These are phyloP conservation scores for Yoshiicerus persimilis DNA, from an alignment of 1,140 invertebrate genomes.

Conservation along the genomic window DNA sequence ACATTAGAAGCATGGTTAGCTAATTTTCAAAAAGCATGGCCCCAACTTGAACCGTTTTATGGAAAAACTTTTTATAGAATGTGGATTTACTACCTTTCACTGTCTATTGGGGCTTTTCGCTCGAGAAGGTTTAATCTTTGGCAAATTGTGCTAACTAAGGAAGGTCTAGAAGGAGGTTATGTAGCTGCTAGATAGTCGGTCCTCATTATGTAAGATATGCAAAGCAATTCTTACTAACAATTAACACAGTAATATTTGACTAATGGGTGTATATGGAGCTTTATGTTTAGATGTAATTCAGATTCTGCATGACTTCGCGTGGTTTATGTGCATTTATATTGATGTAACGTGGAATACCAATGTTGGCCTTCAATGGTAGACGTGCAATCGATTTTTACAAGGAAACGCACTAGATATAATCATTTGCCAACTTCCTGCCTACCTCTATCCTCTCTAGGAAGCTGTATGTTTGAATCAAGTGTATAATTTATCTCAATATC, in stretches of 20 bases:
- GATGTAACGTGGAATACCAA: not conserved
- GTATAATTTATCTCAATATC: not conserved
- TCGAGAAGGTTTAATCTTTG: constrained; percentile 20
- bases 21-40: constrained; percentile 12
- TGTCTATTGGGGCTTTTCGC: not conserved
- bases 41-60: not conserved
- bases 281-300: not conserved
- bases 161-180: constrained; percentile 29
- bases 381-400: not conserved
- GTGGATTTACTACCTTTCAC: not conserved
- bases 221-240: too few relatives aligned
- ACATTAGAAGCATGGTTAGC: constrained; percentile 7
- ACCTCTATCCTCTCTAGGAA: not conserved
- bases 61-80: not conserved
- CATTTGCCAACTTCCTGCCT: not conserved
- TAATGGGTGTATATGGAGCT: not conserved
- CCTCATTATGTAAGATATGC: not conserved
- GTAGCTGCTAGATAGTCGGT: not conserved
- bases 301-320: not conserved
- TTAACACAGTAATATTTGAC: not conserved
- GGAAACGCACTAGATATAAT: not conserved
- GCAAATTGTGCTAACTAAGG: constrained; percentile 28
- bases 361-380: not conserved
- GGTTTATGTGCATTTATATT: not conserved
- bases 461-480: not conserved